phyloP scores from a whole-genome alignment of 2,888 invertebrate genomes.

The Ischnura elegans region DNA sequence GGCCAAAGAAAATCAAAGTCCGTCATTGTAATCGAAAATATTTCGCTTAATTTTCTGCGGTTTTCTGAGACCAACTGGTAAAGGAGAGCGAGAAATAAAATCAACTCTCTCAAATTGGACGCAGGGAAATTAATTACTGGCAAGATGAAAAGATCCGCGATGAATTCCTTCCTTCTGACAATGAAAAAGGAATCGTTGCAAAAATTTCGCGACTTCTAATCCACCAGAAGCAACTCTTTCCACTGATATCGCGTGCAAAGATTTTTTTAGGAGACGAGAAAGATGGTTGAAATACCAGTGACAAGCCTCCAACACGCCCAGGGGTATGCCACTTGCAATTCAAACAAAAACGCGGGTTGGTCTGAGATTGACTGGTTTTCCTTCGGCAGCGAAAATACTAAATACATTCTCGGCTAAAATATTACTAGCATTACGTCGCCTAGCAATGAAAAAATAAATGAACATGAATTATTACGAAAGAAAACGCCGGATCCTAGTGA shows the following conservation, averaged over 20 bases:
- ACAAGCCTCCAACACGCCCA: conserved; percentile 22
- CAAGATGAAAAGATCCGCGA: neutral
- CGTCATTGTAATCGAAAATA: no score
- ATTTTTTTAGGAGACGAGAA: neutral
- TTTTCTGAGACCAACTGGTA: neutral
- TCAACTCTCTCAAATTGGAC: neutral
- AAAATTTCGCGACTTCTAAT: neutral
- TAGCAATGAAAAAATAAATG: neutral
- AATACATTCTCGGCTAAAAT: neutral
- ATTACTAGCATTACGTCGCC: conserved; percentile 34
- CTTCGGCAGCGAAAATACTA: conserved; percentile 40
- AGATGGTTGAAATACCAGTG: neutral
- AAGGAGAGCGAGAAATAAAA: neutral
- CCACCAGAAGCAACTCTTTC: neutral
- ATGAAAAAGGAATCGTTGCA: neutral
- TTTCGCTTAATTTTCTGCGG: neutral
- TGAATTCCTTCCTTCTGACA: neutral
- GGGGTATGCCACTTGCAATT: conserved; percentile 39
- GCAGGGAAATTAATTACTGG: neutral
- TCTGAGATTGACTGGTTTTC: neutral
- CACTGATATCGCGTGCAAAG: conserved; percentile 15
- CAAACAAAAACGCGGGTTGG: neutral
- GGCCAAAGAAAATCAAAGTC: no score
- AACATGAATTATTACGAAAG: neutral
- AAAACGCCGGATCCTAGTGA: neutral